These are phyloP conservation scores for Pogonomyrmex californicus DNA, from an alignment of 1,140 invertebrate species.

Conservation along the genomic window DNA sequence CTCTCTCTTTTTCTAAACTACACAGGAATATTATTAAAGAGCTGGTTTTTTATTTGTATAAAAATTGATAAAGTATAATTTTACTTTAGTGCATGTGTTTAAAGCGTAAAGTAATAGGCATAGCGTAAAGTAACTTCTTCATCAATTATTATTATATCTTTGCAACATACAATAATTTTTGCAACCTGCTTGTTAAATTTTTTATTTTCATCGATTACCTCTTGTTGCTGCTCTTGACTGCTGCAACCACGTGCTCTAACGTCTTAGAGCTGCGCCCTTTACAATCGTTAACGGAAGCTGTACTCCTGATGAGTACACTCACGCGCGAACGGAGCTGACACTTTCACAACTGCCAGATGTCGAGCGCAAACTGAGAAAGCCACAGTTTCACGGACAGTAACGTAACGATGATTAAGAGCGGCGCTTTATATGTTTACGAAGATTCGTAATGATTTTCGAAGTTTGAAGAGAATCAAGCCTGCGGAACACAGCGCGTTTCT, in stretches of 20 bases:
- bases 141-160: neutral
- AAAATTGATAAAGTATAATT: constrained; percentile 22
- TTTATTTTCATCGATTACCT: constrained; percentile 3
- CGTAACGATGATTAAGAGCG: constrained; percentile 30
- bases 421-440: neutral
- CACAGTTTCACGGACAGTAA: constrained; percentile 35
- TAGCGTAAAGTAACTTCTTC: neutral
- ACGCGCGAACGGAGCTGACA: constrained; percentile 22
- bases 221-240: neutral
- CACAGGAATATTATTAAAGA: neutral
- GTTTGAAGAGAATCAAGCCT: neutral
- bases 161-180: neutral
- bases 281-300: neutral
- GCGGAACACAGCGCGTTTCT: neutral
- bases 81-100: neutral
- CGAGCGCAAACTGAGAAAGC: constrained; percentile 1
- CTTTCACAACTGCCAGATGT: constrained; percentile 31
- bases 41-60: neutral
- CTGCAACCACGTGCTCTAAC: neutral
- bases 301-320: neutral
- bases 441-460: neutral
- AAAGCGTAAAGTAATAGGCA: neutral
- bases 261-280: neutral
- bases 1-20: neutral
- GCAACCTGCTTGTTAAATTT: neutral